A percentile compares a stretch with the other conserved stretches of the same genome.
Conservation (phyloP, 2,888 invertebrate genomes). For the Eristalinus aeneus region DNA sequence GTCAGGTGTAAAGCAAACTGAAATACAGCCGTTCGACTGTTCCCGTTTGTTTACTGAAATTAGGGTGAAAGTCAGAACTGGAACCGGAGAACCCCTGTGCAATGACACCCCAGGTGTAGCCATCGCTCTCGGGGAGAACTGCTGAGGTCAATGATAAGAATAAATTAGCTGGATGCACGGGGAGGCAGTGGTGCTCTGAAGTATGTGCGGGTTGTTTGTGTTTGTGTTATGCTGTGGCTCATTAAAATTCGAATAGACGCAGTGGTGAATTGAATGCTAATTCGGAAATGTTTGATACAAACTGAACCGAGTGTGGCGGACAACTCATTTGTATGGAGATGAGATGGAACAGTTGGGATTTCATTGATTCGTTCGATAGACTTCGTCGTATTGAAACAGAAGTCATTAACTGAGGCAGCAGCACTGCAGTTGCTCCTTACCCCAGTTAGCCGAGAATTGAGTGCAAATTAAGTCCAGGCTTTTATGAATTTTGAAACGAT, state of each 20-base stretch:
- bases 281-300: constrained; percentile 1
- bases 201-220: background rate
- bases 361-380: background rate
- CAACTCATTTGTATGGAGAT: background rate
- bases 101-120: constrained; percentile 12
- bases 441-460: background rate
- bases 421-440: background rate
- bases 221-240: constrained; percentile 1
- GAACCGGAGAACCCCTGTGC: constrained; percentile 13
- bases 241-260: constrained; percentile 9
- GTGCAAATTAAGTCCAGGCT: background rate
- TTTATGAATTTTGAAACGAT: background rate
- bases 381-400: background rate
- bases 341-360: background rate
- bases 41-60: constrained; percentile 14
- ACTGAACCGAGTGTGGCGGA: background rate
- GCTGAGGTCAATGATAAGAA: background rate
- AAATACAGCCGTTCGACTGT: constrained; percentile 26
- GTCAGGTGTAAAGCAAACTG: constrained; percentile 51
- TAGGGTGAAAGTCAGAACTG: constrained; percentile 58
- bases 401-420: background rate
- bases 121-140: background rate
- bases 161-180: constrained; percentile 13
- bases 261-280: constrained; percentile 2
- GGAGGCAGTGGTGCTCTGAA: background rate